Base-by-base conservation (phyloP, 30 jellyfish, hydroid and myxozoan genomes). In the Aurelia aurita region DNA sequence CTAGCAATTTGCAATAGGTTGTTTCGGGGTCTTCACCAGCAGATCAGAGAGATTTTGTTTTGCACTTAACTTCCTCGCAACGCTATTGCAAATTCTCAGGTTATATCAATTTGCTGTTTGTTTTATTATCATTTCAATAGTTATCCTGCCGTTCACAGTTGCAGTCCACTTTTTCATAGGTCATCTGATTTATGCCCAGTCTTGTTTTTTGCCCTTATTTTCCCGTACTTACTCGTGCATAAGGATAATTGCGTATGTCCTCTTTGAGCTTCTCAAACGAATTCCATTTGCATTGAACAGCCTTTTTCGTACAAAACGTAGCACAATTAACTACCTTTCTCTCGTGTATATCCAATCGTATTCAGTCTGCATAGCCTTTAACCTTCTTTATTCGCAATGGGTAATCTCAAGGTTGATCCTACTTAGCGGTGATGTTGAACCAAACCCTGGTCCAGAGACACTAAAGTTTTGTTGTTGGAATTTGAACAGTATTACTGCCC, bases 1-100 rank as follows among this genome's bases (percentile, higher is more conserved):
- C 69, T 18, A 72, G 84, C 84, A 72, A 54, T 65, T 32, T n/a
- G n/a, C n/a, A n/a, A 69, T 69, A 69, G 66, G n/a, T 58, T 19
- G n/a, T 58, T 10, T 58, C 69, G 25, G 19, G 69, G 69, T 32
- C 5, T 58, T 58, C 32, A 58, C n/a, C 25, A 58, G 69, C 69
- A 58, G 25, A 58, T 58, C 69, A 58, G 69, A 58, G 69, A 58
- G n/a, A 7, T 58, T 58, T n/a, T n/a, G n/a, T 58, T 58, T 10
- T 16, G 69, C 25, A 16, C 69, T 19, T 10, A 58, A 69, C 22
- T 47, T 29, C 18, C 43, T 63, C 81, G 26, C 66, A 63, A 10
- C 58, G 32, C 51, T 21, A 31, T 69, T 21, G 43, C 81, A 25
- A 26, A 6, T 69, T 16, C 43, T 32, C 22, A 19, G 26, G 65